Evolutionary conservation across 2,888 invertebrate genomes (phyloP).

Genomic region (Trissolcus japonicus): DNA sequence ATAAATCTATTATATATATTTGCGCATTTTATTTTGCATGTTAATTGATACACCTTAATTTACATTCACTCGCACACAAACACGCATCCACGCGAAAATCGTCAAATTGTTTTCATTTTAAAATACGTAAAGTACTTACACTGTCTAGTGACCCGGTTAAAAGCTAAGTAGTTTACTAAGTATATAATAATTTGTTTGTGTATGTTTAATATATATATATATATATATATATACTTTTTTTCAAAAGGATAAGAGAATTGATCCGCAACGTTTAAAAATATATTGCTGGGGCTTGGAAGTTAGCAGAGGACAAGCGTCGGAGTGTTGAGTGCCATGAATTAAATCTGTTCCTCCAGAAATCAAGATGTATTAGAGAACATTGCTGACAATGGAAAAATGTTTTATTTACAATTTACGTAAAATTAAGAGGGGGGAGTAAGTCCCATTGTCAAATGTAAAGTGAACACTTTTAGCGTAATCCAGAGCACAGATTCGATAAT

Average conservation of each 20-base stretch:
- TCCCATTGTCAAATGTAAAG: too few relatives aligned
- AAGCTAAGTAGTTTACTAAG: conserved; percentile 34
- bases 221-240: not conserved
- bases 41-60: conserved; percentile 17
- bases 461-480: too few relatives aligned
- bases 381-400: too few relatives aligned
- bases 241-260: conserved; percentile 11
- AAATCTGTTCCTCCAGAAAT: not conserved
- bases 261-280: conserved; percentile 24
- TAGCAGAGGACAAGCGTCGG: not conserved
- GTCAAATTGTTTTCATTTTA: conserved; percentile 20
- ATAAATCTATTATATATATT: conserved; percentile 51
- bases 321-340: not conserved
- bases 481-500: too few relatives aligned
- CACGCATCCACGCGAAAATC: conserved; percentile 14
- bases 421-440: too few relatives aligned
- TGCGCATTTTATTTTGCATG: conserved; percentile 24
- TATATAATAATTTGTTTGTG: conserved; percentile 19
- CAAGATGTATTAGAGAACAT: too few relatives aligned
- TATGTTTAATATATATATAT: conserved; percentile 32
- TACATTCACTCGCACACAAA: conserved; percentile 32
- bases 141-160: conserved; percentile 38
- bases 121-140: conserved; percentile 38
- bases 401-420: too few relatives aligned
- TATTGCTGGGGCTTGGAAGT: conserved; percentile 19